These are phyloP conservation scores for Olivierus martensii DNA, from an alignment of 1,140 invertebrate genomes.

Conservation along the genomic window DNA sequence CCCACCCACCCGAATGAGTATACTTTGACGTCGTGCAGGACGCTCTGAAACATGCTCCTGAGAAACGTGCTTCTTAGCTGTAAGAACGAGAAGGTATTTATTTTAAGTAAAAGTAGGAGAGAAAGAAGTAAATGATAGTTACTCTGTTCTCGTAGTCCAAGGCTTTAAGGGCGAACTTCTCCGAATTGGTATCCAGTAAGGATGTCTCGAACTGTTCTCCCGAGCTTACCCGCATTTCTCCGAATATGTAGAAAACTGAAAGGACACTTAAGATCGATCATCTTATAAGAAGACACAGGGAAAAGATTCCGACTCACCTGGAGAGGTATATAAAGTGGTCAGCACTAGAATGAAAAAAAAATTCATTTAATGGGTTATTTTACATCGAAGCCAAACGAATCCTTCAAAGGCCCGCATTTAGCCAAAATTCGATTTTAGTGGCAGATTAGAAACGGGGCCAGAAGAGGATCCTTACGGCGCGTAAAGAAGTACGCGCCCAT, in stretches of 20 bases:
- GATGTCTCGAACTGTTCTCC: conserved; percentile 49
- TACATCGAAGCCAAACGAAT: too few relatives aligned
- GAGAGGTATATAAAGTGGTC: not conserved
- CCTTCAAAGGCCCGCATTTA: too few relatives aligned
- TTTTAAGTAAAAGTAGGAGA: not conserved
- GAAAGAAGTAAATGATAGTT: conserved; percentile 23
- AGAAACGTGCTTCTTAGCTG: conserved; percentile 36
- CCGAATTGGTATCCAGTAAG: conserved; percentile 37
- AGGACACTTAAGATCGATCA: too few relatives aligned
- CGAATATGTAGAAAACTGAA: conserved; percentile 24
- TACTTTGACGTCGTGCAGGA: conserved; percentile 46
- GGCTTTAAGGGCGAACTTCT: conserved; percentile 41
- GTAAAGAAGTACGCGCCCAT: too few relatives aligned
- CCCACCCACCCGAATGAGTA: conserved; percentile 37
- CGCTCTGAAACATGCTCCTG: conserved; percentile 40
- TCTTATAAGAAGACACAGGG: too few relatives aligned
- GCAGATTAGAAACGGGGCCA: too few relatives aligned
- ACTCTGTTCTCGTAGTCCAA: conserved; percentile 45
- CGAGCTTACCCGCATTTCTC: conserved; percentile 45
- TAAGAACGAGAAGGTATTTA: conserved; percentile 20
- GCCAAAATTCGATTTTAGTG: too few relatives aligned
- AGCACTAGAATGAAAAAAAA: not conserved
- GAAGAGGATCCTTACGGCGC: too few relatives aligned
- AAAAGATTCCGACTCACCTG: not conserved
- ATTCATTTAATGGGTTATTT: too few relatives aligned